Evolutionary conservation across 2,113 vertebrate species (phyloP).

Genomic region (Puma concolor): DNA sequence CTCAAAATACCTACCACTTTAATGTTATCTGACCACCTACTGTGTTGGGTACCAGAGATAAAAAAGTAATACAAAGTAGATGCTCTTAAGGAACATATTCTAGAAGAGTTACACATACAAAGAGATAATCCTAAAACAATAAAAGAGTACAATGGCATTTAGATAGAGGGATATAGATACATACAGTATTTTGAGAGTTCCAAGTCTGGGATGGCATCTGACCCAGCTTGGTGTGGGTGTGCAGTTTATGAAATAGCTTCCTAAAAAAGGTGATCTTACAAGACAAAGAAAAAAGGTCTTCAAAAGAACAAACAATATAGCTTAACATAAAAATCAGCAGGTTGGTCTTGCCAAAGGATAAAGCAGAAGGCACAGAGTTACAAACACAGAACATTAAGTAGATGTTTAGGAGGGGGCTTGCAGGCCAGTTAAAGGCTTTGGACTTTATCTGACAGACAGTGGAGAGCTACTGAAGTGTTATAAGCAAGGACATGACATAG

Average conservation of each 20-base stretch:
- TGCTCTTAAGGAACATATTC: background rate
- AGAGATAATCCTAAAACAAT: background rate
- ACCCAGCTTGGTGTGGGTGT: background rate
- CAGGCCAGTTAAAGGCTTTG: background rate
- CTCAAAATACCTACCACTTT: background rate
- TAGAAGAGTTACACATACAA: conserved; percentile 11
- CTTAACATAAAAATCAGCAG: conserved; percentile 7
- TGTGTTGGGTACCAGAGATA: background rate
- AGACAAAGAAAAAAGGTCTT: conserved; percentile 13
- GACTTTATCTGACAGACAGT: background rate
- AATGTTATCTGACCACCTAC: background rate
- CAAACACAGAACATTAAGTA: background rate
- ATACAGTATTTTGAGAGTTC: background rate
- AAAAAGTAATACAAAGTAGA: background rate
- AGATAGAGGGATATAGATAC: background rate
- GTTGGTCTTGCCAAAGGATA: background rate
- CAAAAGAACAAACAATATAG: background rate
- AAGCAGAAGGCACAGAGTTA: background rate
- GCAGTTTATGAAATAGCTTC: background rate
- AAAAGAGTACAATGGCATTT: background rate
- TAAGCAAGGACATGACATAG: background rate
- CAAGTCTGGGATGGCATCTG: background rate
- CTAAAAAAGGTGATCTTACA: background rate
- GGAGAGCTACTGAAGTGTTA: background rate
- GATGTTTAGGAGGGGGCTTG: background rate